Evolutionary conservation across 2,888 invertebrate species (phyloP).

Genomic region (Pheosia tremula): DNA sequence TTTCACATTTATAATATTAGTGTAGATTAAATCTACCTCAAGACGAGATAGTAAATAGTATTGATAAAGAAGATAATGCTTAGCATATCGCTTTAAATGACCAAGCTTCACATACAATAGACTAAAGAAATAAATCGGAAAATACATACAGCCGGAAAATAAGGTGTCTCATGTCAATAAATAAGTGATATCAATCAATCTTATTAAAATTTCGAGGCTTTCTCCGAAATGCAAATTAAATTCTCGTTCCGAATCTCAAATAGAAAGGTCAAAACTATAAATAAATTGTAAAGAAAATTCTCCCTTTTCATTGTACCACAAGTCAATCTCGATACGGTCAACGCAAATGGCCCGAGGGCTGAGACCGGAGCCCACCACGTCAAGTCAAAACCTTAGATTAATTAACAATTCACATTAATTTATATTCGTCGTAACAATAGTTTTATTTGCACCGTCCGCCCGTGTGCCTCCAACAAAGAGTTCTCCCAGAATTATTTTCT

Average conservation of each 20-base stretch:
- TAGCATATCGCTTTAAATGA: background rate
- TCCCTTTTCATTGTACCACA: conserved; percentile 10
- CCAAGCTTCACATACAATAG: no score
- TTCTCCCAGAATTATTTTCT: conserved; percentile 67
- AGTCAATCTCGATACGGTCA: conserved; percentile 31
- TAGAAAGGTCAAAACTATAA: background rate
- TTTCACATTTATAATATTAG: no score
- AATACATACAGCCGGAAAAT: background rate
- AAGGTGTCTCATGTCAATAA: no score
- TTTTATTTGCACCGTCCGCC: conserved; percentile 66
- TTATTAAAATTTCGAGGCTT: no score
- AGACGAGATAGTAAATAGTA: conserved; percentile 8
- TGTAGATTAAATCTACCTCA: conserved; percentile 12
- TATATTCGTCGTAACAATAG: conserved; percentile 68
- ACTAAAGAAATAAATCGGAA: background rate
- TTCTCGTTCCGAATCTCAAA: no score
- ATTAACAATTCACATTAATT: conserved; percentile 72
- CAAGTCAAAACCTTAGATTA: conserved; percentile 52
- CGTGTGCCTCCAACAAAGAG: conserved; percentile 63
- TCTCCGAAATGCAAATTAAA: no score
- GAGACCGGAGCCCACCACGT: conserved; percentile 12
- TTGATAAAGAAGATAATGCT: conserved; percentile 16
- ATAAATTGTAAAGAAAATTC: background rate
- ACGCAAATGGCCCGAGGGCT: conserved; percentile 29
- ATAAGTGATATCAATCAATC: no score